Base-by-base conservation (phyloP, 2,888 invertebrate genomes). In the Acanthosepion esculentum region DNA sequence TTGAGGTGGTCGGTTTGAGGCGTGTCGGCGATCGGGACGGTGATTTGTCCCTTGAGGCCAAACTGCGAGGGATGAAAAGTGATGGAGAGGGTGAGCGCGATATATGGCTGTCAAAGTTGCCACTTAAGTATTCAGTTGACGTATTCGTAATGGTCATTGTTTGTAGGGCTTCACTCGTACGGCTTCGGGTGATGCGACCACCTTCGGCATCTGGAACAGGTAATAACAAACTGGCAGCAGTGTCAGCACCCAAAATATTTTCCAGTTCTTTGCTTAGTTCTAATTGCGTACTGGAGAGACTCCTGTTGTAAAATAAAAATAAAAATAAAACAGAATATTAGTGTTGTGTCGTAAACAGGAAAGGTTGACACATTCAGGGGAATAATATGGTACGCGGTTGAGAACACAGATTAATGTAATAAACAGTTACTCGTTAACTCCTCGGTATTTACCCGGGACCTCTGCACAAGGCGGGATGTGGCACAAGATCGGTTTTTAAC, bases 261-360 rank as follows among this genome's bases (percentile, higher is more conserved):
- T 93, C 93, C 23, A 93, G 50, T 48, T 93, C 93, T 93, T 93
- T 93, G 53, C 53, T 48, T 2, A 93, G 93, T 93, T 93, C 93
- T 33, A 93, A 53, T 12, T 93, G 93, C 12, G 93, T 93, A 50
- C 93, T 93, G 50, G 93, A 93, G 10, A 93, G 93, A 20, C 93
- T 93, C 53, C 93, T 93, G 33, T 33, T 78, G 5, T 78, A 29
- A 78, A n/a, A 78, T 7, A 78, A 5, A 78, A n/a, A 78, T 7
- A 78, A 5, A 78, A n/a, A 78, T 15, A 78, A 23, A n/a, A 78
- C n/a, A 78, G 2, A 41, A 41, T 41, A 41, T 41, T 41, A 41
- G 41, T 41, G 41, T 2, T 41, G 41, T 41, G 41, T 41, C 41
- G 41, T 41, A 41, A 2, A 41, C 41, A 41, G 41, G 41, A 41